Conservation (phyloP, 2,113 vertebrate genomes). For the Okapia johnstoni region DNA sequence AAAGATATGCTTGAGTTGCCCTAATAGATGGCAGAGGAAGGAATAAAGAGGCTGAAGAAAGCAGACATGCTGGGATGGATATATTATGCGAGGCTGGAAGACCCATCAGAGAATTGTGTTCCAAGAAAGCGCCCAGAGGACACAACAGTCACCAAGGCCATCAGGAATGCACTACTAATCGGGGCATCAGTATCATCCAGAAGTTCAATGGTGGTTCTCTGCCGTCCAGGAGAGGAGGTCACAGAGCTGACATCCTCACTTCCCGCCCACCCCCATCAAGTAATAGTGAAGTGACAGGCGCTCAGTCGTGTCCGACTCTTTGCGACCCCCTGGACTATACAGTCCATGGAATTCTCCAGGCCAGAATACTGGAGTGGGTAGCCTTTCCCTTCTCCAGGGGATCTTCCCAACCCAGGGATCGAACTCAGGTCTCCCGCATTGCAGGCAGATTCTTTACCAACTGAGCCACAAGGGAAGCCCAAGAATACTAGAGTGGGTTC, state of each 20-base stretch:
- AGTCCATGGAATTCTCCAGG: not conserved
- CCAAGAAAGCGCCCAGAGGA: not conserved
- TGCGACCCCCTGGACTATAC: not conserved
- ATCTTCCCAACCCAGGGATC: not conserved
- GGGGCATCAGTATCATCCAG: not conserved
- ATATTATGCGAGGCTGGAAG: not conserved
- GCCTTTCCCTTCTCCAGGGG: not conserved
- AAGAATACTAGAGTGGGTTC: not conserved
- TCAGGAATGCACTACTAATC: not conserved
- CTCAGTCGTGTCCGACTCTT: not conserved
- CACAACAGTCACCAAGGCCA: not conserved
- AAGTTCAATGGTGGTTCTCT: not conserved
- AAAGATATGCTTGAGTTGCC: not conserved
- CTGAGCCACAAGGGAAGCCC: not conserved
- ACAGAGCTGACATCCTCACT: not conserved
- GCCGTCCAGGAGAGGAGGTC: not conserved
- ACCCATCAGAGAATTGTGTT: not conserved
- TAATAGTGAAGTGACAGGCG: not conserved
- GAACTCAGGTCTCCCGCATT: not conserved
- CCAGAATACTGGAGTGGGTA: not conserved
- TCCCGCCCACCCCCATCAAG: not conserved
- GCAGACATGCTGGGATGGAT: not conserved
- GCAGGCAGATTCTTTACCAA: not conserved
- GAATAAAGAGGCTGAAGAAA: not conserved
- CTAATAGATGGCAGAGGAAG: not conserved